phyloP scores from a whole-genome alignment of 2,888 invertebrate genomes.

The Celastrina argiolus region DNA sequence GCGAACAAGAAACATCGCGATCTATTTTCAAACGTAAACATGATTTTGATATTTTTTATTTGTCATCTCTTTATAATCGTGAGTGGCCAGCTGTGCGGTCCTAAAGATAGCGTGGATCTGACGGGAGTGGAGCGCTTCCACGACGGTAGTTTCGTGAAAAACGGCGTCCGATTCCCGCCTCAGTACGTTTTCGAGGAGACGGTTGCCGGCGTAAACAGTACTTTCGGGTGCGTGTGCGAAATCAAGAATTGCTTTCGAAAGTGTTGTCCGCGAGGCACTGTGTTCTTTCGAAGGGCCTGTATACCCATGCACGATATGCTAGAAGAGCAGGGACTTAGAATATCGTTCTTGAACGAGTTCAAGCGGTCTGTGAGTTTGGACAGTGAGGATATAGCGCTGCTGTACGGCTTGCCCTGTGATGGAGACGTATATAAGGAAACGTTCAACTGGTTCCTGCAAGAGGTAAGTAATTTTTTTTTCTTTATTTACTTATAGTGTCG shows the following conservation, averaged over 20 bases:
- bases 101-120: conserved; percentile 48
- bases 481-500: no score
- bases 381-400: conserved; percentile 39
- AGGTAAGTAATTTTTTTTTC: no score
- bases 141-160: conserved; percentile 40
- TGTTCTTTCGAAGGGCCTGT: conserved; percentile 38
- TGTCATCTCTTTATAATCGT: conserved; percentile 34
- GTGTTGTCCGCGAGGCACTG: conserved; percentile 52
- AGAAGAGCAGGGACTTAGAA: conserved; percentile 39
- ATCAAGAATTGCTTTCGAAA: conserved; percentile 54
- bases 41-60: conserved; percentile 37
- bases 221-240: conserved; percentile 55
- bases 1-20: not conserved
- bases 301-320: conserved; percentile 41
- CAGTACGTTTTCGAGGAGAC: conserved; percentile 46
- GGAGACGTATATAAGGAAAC: conserved; percentile 41
- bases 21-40: conserved; percentile 34
- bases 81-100: conserved; percentile 44
- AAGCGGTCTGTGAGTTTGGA: conserved; percentile 39
- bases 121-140: conserved; percentile 36
- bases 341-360: conserved; percentile 40
- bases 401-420: conserved; percentile 43
- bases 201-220: conserved; percentile 43
- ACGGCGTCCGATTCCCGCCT: conserved; percentile 45
- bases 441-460: conserved; percentile 49